These are phyloP conservation scores for Ditylenchus dipsaci DNA, from an alignment of 1,140 invertebrate species.

Conservation along the genomic window DNA sequence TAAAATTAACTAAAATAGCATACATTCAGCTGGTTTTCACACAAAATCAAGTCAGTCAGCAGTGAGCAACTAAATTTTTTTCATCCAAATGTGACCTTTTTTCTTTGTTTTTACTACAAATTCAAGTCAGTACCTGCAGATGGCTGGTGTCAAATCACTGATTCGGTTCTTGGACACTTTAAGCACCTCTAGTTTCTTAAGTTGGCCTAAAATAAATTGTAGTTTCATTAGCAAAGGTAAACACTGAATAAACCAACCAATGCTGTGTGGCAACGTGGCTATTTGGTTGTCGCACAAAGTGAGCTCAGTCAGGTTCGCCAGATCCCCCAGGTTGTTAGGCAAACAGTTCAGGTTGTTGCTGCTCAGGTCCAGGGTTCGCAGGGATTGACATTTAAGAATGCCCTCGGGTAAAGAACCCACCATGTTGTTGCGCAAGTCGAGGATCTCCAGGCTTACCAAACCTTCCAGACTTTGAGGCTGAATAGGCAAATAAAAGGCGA, in stretches of 20 bases:
- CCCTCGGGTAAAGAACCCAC: conserved; percentile 82
- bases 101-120: too few relatives aligned
- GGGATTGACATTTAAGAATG: conserved; percentile 73
- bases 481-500: too few relatives aligned
- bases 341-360: conserved; percentile 79
- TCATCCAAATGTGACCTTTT: too few relatives aligned
- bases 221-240: not conserved
- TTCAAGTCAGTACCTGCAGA: conserved; percentile 92
- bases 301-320: conserved; percentile 85
- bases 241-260: conserved; percentile 60
- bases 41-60: too few relatives aligned
- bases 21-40: conserved; percentile 73
- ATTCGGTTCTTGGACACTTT: conserved; percentile 96
- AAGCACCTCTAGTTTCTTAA: conserved; percentile 60
- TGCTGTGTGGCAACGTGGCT: conserved; percentile 83
- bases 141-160: conserved; percentile 76
- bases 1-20: conserved; percentile 2
- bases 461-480: conserved; percentile 87
- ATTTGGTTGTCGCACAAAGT: conserved; percentile 92
- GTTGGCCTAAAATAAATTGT: conserved; percentile 27
- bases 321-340: conserved; percentile 86
- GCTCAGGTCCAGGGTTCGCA: conserved; percentile 75
- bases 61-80: too few relatives aligned
- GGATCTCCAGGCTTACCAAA: conserved; percentile 82
- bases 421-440: conserved; percentile 94